Percentiles rank a stretch among this genome's conserved stretches.
Conservation (phyloP, 1,140 invertebrate genomes). For the Tetragnatha versicolor region DNA sequence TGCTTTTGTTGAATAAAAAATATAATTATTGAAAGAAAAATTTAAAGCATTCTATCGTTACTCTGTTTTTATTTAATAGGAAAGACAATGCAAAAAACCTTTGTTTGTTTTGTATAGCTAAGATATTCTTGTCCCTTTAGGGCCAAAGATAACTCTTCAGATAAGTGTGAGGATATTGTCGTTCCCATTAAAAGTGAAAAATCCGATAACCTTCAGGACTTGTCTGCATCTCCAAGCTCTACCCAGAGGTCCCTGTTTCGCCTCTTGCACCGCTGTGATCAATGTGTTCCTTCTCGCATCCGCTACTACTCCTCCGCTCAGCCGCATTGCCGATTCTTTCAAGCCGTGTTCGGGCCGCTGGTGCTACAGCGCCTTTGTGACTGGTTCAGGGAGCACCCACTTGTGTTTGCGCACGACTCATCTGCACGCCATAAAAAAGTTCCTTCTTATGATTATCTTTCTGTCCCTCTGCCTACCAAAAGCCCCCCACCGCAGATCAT, state of each 20-base stretch:
- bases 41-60: too few species aligned
- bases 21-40: too few species aligned
- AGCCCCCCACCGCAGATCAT: conserved; percentile 43
- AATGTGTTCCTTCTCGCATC: conserved; percentile 30
- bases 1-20: too few species aligned
- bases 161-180: conserved; percentile 30
- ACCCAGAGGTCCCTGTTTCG: conserved; percentile 35
- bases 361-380: conserved; percentile 36
- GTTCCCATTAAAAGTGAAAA: background rate
- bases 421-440: background rate
- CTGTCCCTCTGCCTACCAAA: conserved; percentile 16
- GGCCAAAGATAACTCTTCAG: background rate
- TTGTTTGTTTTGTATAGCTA: too few species aligned
- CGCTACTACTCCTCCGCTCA: conserved; percentile 48
- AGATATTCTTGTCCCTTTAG: conserved; percentile 14
- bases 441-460: background rate
- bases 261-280: conserved; percentile 45
- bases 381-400: conserved; percentile 47
- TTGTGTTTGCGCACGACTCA: conserved; percentile 38
- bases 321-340: conserved; percentile 53
- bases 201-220: background rate
- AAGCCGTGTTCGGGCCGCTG: conserved; percentile 49
- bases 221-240: conserved; percentile 12
- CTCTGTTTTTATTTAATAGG: too few species aligned
- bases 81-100: too few species aligned